phyloP scores from a whole-genome alignment of 2,888 invertebrate species.

The Drosophila neutralis region DNA sequence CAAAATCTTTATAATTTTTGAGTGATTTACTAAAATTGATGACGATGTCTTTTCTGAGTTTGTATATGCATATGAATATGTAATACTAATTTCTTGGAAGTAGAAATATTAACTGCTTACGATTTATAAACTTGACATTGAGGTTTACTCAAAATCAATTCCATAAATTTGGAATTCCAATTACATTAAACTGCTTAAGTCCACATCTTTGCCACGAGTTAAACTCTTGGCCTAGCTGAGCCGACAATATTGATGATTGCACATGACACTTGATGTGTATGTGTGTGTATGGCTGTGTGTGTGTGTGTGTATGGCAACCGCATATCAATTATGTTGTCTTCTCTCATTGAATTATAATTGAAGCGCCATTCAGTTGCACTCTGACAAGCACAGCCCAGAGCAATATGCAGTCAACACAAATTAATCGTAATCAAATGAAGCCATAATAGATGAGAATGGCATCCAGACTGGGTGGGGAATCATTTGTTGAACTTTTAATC shows the following conservation, averaged over 20 bases:
- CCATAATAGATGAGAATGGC: slow-evolving; percentile 13
- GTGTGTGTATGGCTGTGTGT: slow-evolving; percentile 15
- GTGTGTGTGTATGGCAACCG: slow-evolving; percentile 36
- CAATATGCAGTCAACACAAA: slow-evolving; percentile 39
- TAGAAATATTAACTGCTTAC: neutral
- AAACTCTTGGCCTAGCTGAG: neutral
- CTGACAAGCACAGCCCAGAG: slow-evolving; percentile 25
- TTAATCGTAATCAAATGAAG: slow-evolving; percentile 63
- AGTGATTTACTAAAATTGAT: neutral
- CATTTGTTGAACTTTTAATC: slow-evolving; percentile 35
- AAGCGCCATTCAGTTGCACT: slow-evolving; percentile 53
- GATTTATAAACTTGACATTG: neutral
- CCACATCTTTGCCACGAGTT: slow-evolving; percentile 2
- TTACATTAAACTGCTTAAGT: slow-evolving; percentile 30
- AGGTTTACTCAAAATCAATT: neutral
- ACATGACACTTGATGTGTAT: slow-evolving; percentile 28
- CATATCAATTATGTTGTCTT: slow-evolving; percentile 68
- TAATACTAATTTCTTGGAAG: neutral
- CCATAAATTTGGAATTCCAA: slow-evolving; percentile 1
- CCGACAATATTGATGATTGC: slow-evolving; percentile 18
- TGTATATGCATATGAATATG: slow-evolving; percentile 15
- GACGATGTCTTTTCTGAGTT: neutral
- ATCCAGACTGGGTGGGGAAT: slow-evolving; percentile 1
- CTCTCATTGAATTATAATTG: slow-evolving; percentile 69
- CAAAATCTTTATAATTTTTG: neutral